Evolutionary conservation across 2,113 vertebrate genomes (phyloP), one percentile per base, ranked within the genome.

Genomic region (Hippocampus guttulatus): DNA sequence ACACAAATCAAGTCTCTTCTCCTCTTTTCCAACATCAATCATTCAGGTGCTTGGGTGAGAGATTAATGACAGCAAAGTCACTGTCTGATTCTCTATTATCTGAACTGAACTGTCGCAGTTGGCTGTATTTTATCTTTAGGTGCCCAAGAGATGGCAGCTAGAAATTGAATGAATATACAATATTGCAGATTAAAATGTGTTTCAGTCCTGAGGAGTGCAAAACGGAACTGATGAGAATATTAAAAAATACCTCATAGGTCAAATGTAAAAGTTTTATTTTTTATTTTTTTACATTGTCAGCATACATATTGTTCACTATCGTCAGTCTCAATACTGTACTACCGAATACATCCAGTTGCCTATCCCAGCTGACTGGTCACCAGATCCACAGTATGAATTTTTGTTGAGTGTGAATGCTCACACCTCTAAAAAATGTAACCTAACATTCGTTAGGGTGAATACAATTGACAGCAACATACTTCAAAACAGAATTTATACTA

Each of bases 11-110:
- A 69, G 75, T 78, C 54, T 78, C 58, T 75, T 81, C 74, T 74
- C 71, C 73, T 51, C 41, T 75, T 80, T 78, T 81, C 76, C 73
- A 80, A 78, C 82, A 74, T 45, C 73, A 77, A 75, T 86, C 79
- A 54, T 69, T 77, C 74, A 83, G 76, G 64, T 58, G 27, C 73
- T 71, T 66, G 75, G 73, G 71, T 77, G 83, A 70, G 80, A 89
- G 87, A 90, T 90, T 85, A 91, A 89, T 86, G 84, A 70, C 85
- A 78, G 77, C 79, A 81, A 83, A 86, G 86, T 88, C 81, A 83
- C 68, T 71, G 75, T 85, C 85, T 86, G 80, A 88, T 88, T 87
- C 86, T 88, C 82, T 86, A 74, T 89, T 87, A 90, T 90, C 86
- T 89, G 88, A 89, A 80, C 70, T 68, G 75, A 67, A 74, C 68